These are phyloP conservation scores for Criorhina ranunculi DNA, from an alignment of 2,888 invertebrate species.

Conservation along the genomic window DNA sequence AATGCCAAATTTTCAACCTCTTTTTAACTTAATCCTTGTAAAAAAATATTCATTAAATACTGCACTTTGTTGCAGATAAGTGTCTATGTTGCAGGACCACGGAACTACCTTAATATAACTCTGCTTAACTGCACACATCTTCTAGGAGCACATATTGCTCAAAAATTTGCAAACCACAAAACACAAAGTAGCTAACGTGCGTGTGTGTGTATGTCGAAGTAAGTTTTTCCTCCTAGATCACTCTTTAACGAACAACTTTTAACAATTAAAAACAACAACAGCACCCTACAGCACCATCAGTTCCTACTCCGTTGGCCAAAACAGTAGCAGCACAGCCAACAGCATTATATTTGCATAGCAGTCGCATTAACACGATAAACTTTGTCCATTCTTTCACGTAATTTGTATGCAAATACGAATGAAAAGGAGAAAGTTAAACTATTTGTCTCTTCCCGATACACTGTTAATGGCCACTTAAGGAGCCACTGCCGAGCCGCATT, in stretches of 20 bases:
- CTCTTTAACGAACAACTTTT: slow-evolving; percentile 60
- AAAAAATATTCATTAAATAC: no score
- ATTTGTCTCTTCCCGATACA: slow-evolving; percentile 76
- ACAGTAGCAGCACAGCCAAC: slow-evolving; percentile 42
- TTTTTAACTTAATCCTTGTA: no score
- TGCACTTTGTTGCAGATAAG: slow-evolving; percentile 35
- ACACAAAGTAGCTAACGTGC: slow-evolving; percentile 17
- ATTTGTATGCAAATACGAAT: slow-evolving; percentile 77
- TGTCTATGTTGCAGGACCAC: slow-evolving; percentile 21
- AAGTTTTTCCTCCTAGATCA: slow-evolving; percentile 39
- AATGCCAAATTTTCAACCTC: no score
- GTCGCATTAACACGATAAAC: slow-evolving; percentile 77
- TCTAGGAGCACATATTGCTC: slow-evolving; percentile 22
- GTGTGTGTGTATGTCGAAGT: slow-evolving; percentile 14
- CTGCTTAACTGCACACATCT: background rate
- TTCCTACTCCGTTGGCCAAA: slow-evolving; percentile 8
- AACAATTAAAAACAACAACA: slow-evolving; percentile 73
- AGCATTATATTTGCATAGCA: slow-evolving; percentile 73
- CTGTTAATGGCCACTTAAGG: slow-evolving; percentile 77
- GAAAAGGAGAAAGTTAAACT: slow-evolving; percentile 76
- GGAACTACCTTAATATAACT: background rate
- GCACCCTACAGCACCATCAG: slow-evolving; percentile 11
- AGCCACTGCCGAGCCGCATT: slow-evolving; percentile 70
- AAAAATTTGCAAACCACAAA: slow-evolving; percentile 36
- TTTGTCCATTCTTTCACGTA: slow-evolving; percentile 77